phyloP scores from a whole-genome alignment of 2,113 vertebrate genomes.

The Actinemys pallida region DNA sequence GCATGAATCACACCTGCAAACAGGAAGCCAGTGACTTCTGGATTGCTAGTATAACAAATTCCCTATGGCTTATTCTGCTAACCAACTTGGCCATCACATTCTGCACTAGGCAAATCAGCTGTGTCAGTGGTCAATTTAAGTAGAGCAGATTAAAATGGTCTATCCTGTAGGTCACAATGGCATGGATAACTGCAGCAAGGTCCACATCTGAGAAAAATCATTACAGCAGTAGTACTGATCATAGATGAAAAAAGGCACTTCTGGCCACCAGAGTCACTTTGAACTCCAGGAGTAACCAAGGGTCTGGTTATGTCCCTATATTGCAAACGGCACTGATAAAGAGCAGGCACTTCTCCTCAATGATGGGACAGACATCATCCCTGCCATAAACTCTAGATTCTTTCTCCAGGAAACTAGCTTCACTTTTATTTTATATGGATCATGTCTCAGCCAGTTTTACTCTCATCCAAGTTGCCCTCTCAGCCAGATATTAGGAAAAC shows the following conservation, averaged over 20 bases:
- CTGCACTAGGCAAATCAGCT: neutral
- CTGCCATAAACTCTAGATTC: neutral
- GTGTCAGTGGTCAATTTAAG: neutral
- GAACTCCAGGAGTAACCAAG: neutral
- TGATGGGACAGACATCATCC: neutral
- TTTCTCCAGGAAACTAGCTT: neutral
- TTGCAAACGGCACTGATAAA: neutral
- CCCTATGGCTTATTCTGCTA: neutral
- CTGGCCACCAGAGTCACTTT: neutral
- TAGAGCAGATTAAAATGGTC: neutral
- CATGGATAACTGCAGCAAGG: neutral
- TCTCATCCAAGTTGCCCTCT: neutral
- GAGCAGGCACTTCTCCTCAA: neutral
- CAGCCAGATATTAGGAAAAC: slow-evolving; percentile 13
- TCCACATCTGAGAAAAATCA: neutral
- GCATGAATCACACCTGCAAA: slow-evolving; percentile 3
- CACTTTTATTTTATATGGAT: neutral
- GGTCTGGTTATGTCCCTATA: neutral
- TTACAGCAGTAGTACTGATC: neutral
- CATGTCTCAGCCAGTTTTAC: neutral
- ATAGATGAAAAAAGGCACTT: neutral
- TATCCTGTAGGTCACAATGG: neutral
- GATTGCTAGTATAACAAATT: slow-evolving; percentile 6
- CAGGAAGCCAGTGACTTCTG: neutral
- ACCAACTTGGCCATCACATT: neutral